Conservation (phyloP, 1,140 invertebrate species). For the Danaus melanippus region DNA sequence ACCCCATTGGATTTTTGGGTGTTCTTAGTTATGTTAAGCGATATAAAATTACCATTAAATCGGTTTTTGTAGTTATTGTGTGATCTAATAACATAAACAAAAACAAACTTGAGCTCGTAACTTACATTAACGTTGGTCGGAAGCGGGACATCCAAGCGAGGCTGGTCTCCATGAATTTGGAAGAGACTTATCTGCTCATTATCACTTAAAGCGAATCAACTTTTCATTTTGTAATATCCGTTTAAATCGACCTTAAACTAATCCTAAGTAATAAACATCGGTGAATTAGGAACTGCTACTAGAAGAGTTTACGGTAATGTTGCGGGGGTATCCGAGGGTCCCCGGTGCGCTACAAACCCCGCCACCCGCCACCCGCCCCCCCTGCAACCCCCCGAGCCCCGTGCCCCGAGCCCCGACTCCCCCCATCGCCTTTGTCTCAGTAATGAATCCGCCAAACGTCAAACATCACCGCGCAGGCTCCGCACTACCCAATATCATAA, state of each 20-base stretch:
- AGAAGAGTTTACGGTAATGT: conserved; percentile 21
- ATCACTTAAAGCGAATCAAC: too few species aligned
- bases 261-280: conserved; percentile 51
- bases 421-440: conserved; percentile 55
- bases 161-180: too few species aligned
- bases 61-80: too few species aligned
- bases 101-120: too few species aligned
- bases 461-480: conserved; percentile 62
- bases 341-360: conserved; percentile 24
- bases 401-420: conserved; percentile 15
- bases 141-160: too few species aligned
- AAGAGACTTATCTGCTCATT: too few species aligned
- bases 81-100: too few species aligned
- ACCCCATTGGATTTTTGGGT: too few species aligned
- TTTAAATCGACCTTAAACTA: conserved; percentile 27
- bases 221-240: too few species aligned
- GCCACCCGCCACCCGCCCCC: conserved; percentile 13
- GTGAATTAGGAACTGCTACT: conserved; percentile 68
- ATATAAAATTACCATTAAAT: too few species aligned
- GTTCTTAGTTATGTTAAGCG: too few species aligned
- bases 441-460: conserved; percentile 68
- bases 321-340: conserved; percentile 14
- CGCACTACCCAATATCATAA: conserved; percentile 39
- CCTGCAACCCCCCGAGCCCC: conserved; percentile 16
- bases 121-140: too few species aligned